Evolutionary conservation across 2,888 invertebrate genomes (phyloP), one percentile per base, ranked within the genome.

Genomic region (Melanargia galathea): DNA sequence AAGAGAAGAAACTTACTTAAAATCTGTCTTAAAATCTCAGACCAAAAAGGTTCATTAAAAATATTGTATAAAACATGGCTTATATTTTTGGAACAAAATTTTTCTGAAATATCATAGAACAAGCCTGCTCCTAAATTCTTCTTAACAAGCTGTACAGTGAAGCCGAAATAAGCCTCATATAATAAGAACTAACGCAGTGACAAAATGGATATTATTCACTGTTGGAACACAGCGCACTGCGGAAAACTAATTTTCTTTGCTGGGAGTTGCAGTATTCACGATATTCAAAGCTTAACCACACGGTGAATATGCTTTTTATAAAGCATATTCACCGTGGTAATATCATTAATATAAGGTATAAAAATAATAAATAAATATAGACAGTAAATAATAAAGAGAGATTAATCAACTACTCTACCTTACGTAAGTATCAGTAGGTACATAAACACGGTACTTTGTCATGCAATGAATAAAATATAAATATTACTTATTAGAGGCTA

Each of bases 241-340:
- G 51, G 33, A 52, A 52, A 33, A 52, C 51, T 52, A 33, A 52
- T 52, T 52, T 52, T 16, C 51, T 52, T 52, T 52, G n/a, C 33
- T 51, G 30, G 16, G 30, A 16, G 20, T 11, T 11, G 18, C 20
- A 10, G 1, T 18, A 11, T 10, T 20, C 2, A 18, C 16, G 2
- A 10, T 16, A 20, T 45, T 45, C 20, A 45, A 45, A 45, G 20
- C 8, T 10, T 3, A 11, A 20, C 10, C 20, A 45, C 8, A 20
- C 11, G 20, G 11, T 3, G 2, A 45, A 45, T 2, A 45, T 3
- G 11, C 5, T 20, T 45, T 45, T 40, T 3, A 11, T 11, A 20
- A 45, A 20, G 20, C 16, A 20, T 20, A 46, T 20, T 13, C 16
- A 18, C 22, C 16, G 8, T 46, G 13, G 16, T 16, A 7, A 20